Conservation (phyloP, 1,140 invertebrate genomes). For the Leptonema lineaticorne region DNA sequence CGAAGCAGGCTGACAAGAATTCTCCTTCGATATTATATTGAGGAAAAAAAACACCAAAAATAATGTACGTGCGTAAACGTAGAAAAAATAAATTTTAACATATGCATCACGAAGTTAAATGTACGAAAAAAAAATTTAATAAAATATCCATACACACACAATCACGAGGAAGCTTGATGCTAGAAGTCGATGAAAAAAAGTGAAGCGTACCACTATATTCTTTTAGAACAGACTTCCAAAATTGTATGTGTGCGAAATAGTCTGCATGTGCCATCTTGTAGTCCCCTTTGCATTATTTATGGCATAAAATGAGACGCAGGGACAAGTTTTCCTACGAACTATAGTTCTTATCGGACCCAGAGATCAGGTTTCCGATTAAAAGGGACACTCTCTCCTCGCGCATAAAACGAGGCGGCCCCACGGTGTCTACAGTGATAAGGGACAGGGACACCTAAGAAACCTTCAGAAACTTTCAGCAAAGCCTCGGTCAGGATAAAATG, state of each 20-base stretch:
- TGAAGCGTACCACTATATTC: background rate
- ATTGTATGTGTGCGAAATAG: constrained; percentile 14
- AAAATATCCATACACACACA: too few species aligned
- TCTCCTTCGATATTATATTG: constrained; percentile 17
- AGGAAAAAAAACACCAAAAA: background rate
- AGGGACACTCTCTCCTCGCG: constrained; percentile 32
- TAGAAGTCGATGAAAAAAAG: background rate
- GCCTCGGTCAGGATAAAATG: constrained; percentile 34
- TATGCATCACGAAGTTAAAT: background rate
- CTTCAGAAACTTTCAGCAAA: constrained; percentile 31
- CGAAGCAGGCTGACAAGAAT: constrained; percentile 6
- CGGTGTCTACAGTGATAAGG: constrained; percentile 28
- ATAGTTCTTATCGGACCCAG: constrained; percentile 34
- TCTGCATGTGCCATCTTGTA: constrained; percentile 18
- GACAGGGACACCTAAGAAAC: constrained; percentile 34
- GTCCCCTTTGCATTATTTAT: constrained; percentile 36
- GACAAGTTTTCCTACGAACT: constrained; percentile 33
- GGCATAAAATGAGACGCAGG: constrained; percentile 40
- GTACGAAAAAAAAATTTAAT: background rate
- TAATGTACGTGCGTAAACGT: background rate
- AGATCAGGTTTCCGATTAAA: constrained; percentile 38
- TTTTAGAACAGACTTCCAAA: background rate
- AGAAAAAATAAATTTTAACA: background rate
- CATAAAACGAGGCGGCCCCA: constrained; percentile 22
- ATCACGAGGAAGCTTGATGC: too few species aligned